These are phyloP conservation scores for Stenotaenia linearis DNA, from an alignment of 2,888 invertebrate species.

Conservation along the genomic window DNA sequence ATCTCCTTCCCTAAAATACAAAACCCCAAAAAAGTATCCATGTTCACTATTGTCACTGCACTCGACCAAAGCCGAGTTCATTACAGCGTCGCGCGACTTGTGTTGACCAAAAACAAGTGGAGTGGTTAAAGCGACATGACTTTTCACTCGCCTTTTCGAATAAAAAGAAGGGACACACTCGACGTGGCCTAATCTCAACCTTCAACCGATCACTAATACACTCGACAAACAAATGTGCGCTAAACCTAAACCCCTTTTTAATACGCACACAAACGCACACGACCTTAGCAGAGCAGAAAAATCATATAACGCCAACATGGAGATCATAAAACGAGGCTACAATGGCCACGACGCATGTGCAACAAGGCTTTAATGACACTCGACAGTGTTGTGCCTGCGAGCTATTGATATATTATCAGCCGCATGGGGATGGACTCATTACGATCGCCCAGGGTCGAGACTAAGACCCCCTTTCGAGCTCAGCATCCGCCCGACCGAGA, in stretches of 20 bases:
- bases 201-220: not conserved
- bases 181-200: not conserved
- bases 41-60: not conserved
- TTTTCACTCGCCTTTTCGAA: conserved; percentile 5
- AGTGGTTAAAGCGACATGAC: conserved; percentile 16
- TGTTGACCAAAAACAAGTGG: conserved; percentile 16
- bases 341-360: not conserved
- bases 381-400: conserved; percentile 20
- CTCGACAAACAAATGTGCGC: not conserved
- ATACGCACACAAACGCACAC: not conserved
- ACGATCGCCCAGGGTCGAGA: conserved; percentile 21
- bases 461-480: conserved; percentile 26
- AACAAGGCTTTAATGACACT: conserved; percentile 5
- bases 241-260: no score
- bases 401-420: conserved; percentile 20
- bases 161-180: not conserved
- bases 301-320: not conserved
- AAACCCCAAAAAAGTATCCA: not conserved
- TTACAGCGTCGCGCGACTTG: not conserved
- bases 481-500: not conserved
- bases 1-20: no score
- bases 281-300: not conserved
- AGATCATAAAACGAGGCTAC: not conserved
- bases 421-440: conserved; percentile 24
- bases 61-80: not conserved